These are phyloP conservation scores for Caloenas nicobarica DNA, from an alignment of 2,113 vertebrate genomes.

Conservation along the genomic window DNA sequence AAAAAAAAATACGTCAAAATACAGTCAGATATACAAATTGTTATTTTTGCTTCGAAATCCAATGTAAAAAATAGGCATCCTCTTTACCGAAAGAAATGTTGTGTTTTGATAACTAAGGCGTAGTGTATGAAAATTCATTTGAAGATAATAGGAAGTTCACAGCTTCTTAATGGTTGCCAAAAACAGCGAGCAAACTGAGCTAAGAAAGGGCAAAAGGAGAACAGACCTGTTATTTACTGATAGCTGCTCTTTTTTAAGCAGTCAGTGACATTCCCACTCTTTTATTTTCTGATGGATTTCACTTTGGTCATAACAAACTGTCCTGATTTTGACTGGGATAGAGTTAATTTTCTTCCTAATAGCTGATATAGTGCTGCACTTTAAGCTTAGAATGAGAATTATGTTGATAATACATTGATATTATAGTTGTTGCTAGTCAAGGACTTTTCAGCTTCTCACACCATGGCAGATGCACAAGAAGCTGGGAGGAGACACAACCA, in stretches of 20 bases:
- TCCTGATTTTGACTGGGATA: too few species aligned
- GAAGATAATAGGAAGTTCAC: neutral
- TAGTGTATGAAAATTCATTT: neutral
- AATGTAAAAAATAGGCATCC: neutral
- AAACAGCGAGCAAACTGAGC: neutral
- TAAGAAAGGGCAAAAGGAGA: neutral
- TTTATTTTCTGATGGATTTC: neutral
- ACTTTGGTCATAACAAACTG: constrained; percentile 46
- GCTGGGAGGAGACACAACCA: too few species aligned
- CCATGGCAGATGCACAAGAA: too few species aligned
- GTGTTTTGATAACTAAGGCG: neutral
- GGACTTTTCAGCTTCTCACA: too few species aligned
- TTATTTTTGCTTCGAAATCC: neutral
- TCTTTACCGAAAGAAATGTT: neutral
- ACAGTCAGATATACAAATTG: neutral
- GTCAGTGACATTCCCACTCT: constrained; percentile 1
- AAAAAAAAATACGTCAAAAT: neutral
- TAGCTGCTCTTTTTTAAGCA: neutral
- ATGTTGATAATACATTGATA: too few species aligned
- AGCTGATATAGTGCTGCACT: too few species aligned
- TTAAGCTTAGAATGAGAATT: too few species aligned
- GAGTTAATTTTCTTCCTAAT: too few species aligned
- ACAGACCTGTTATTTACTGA: neutral
- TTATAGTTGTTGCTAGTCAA: too few species aligned
- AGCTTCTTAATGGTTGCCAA: neutral